Evolutionary conservation across 2,113 vertebrate species (phyloP).

Genomic region (Pongo pygmaeus): DNA sequence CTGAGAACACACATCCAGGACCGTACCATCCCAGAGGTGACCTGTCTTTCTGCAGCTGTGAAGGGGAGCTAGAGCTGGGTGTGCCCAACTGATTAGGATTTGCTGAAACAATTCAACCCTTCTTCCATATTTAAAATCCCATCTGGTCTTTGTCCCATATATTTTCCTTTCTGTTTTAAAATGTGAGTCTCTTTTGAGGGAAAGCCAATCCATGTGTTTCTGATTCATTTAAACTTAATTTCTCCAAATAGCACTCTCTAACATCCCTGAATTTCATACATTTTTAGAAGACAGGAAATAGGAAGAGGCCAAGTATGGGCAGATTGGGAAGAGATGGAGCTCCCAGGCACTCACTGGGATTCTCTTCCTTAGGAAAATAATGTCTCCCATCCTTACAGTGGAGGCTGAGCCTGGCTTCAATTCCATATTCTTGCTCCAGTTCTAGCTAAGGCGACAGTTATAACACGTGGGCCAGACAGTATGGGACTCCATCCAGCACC

Average conservation of each 20-base stretch:
- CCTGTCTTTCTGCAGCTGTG: not conserved
- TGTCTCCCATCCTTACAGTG: not conserved
- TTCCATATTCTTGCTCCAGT: not conserved
- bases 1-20: not conserved
- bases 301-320: not conserved
- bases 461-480: not conserved
- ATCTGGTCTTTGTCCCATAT: not conserved
- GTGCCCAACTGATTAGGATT: not conserved
- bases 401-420: not conserved
- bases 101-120: not conserved
- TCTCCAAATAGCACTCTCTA: conserved; percentile 31
- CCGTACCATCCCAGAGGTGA: not conserved
- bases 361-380: not conserved
- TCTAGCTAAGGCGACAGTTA: not conserved
- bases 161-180: conserved; percentile 40
- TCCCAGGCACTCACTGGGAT: not conserved
- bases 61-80: not conserved
- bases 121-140: not conserved
- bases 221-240: conserved; percentile 55
- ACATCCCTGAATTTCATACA: conserved; percentile 4
- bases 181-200: not conserved
- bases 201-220: conserved; percentile 46
- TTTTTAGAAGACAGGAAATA: conserved; percentile 44
- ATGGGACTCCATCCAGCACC: not conserved
- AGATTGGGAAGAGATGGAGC: not conserved